A percentile compares a stretch with the other conserved stretches of the same genome.
phyloP scores from a whole-genome alignment of 1,140 invertebrate genomes.

The Philotrypesis tridentata region DNA sequence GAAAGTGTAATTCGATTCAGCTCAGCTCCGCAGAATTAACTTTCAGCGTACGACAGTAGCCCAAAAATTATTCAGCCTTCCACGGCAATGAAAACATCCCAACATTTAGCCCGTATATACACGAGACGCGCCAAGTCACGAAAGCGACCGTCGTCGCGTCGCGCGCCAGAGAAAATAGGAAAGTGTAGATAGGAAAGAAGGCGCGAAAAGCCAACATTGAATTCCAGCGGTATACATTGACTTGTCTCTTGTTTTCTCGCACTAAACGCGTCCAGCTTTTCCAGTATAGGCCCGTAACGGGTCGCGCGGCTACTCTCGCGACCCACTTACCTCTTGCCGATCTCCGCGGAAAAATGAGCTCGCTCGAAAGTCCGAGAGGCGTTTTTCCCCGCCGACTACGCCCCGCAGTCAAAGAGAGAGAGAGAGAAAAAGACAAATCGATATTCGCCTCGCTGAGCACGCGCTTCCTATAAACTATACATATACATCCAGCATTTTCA shows the following conservation, averaged over 20 bases:
- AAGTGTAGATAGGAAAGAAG: background rate
- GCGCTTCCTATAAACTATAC: background rate
- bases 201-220: background rate
- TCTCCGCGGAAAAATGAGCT: conserved; percentile 4
- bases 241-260: too few relatives aligned
- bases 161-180: too few relatives aligned
- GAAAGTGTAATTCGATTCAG: too few relatives aligned
- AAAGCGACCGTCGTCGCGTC: too few relatives aligned
- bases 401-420: too few relatives aligned
- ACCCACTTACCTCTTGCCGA: background rate
- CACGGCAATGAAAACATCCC: too few relatives aligned
- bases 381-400: background rate
- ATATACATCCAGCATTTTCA: background rate
- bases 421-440: background rate
- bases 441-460: background rate
- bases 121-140: background rate
- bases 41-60: too few relatives aligned
- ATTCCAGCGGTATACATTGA: background rate
- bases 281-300: background rate
- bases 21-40: too few relatives aligned
- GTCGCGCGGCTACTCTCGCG: background rate
- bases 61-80: too few relatives aligned
- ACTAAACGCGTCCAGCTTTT: background rate
- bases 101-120: background rate
- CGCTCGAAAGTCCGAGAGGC: background rate